These are phyloP conservation scores for Meloidogyne hapla DNA, from an alignment of 1,140 invertebrate genomes.

Conservation along the genomic window DNA sequence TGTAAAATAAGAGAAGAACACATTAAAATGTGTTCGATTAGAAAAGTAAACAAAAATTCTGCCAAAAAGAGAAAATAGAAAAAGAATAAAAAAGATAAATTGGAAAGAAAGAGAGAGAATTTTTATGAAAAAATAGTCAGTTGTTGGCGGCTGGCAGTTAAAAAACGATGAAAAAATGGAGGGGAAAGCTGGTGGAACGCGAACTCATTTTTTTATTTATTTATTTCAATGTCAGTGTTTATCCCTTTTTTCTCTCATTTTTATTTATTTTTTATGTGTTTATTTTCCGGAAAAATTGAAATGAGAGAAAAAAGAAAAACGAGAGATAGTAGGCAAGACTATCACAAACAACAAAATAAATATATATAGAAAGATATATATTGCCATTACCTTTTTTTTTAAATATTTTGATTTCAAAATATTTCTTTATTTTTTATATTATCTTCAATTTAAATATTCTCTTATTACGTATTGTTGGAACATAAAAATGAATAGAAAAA, in stretches of 20 bases:
- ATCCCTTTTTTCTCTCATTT: background rate
- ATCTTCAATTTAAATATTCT: too few species aligned
- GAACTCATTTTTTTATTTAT: background rate
- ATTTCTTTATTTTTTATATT: too few species aligned
- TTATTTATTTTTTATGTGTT: background rate
- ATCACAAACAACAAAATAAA: background rate
- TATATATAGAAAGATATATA: too few species aligned
- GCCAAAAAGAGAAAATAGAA: conserved; percentile 5
- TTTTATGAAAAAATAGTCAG: background rate
- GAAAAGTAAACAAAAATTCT: conserved; percentile 1
- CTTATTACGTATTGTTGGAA: too few species aligned
- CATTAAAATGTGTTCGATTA: background rate
- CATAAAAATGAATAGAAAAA: too few species aligned
- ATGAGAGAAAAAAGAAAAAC: background rate
- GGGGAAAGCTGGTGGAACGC: background rate
- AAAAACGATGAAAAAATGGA: background rate
- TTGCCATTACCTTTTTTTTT: too few species aligned
- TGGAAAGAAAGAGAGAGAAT: background rate
- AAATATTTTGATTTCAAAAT: background rate
- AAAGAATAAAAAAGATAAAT: background rate
- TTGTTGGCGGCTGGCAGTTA: background rate
- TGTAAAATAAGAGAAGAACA: background rate
- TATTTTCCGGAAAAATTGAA: background rate
- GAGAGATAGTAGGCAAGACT: background rate
- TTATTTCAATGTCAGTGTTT: background rate